These are phyloP conservation scores for Herminia tarsipennalis DNA, from an alignment of 2,888 invertebrate species.

Conservation along the genomic window DNA sequence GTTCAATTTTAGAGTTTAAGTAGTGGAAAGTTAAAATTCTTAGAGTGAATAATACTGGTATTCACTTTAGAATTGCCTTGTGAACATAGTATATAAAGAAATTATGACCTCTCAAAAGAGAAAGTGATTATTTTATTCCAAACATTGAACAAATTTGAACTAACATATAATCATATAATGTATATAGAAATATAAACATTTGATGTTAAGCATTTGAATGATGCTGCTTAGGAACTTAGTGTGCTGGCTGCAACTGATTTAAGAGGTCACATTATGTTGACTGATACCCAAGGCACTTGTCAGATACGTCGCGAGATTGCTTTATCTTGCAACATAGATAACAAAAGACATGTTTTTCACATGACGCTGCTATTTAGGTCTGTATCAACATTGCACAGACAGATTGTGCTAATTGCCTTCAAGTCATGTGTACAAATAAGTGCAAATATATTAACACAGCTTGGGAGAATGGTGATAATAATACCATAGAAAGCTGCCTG, in stretches of 20 bases:
- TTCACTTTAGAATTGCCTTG: constrained; percentile 62
- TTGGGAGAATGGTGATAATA: constrained; percentile 16
- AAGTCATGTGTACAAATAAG: constrained; percentile 18
- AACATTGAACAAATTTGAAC: constrained; percentile 74
- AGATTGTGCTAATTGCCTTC: constrained; percentile 16
- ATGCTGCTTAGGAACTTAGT: constrained; percentile 46
- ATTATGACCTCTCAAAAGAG: constrained; percentile 62
- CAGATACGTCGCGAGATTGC: constrained; percentile 16
- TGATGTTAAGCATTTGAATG: constrained; percentile 50
- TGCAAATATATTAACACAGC: constrained; percentile 18
- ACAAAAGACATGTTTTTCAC: constrained; percentile 17
- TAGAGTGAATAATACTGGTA: constrained; percentile 52
- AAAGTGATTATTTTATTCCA: constrained; percentile 77
- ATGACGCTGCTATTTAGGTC: constrained; percentile 8
- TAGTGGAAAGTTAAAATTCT: constrained; percentile 64
- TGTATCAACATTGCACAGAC: constrained; percentile 17
- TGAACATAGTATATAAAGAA: constrained; percentile 58
- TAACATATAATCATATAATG: constrained; percentile 52
- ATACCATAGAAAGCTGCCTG: constrained; percentile 12
- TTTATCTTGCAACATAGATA: constrained; percentile 28
- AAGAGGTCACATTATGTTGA: constrained; percentile 37
- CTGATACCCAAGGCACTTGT: constrained; percentile 22
- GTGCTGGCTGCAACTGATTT: constrained; percentile 46
- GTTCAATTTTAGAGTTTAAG: constrained; percentile 78
- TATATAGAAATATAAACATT: constrained; percentile 50